These are phyloP conservation scores for Vulpes lagopus DNA, from an alignment of 2,113 vertebrate genomes.

Conservation along the genomic window DNA sequence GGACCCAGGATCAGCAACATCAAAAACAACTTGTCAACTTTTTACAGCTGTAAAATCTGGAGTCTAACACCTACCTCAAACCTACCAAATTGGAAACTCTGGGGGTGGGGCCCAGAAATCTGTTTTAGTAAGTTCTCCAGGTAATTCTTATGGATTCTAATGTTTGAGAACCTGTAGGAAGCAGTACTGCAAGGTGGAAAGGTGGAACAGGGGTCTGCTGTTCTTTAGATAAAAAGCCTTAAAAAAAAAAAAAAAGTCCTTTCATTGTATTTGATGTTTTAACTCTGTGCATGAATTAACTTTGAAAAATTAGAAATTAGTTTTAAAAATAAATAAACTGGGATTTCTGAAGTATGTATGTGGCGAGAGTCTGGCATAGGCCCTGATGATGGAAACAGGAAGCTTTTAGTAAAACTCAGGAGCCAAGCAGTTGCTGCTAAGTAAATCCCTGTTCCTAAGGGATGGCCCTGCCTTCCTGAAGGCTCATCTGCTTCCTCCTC, in stretches of 20 bases:
- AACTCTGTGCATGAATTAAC: conserved; percentile 21
- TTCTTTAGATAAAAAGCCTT: conserved; percentile 42
- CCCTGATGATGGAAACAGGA: conserved; percentile 73
- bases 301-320: conserved; percentile 67
- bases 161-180: neutral
- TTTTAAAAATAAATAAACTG: conserved; percentile 65
- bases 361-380: neutral
- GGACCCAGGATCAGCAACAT: neutral
- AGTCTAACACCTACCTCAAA: neutral
- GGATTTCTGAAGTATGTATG: conserved; percentile 45
- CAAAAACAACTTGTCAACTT: neutral
- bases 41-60: conserved; percentile 12
- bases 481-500: conserved; percentile 81
- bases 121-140: neutral
- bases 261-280: conserved; percentile 58
- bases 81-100: neutral
- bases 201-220: neutral
- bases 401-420: conserved; percentile 35
- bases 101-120: neutral
- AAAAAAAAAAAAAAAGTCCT: neutral
- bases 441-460: conserved; percentile 62
- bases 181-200: no score
- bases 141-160: neutral
- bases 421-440: conserved; percentile 62
- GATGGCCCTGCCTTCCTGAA: conserved; percentile 74